These are phyloP conservation scores for Caenorhabditis wallacei DNA, from an alignment of 2,888 invertebrate genomes.

Conservation along the genomic window DNA sequence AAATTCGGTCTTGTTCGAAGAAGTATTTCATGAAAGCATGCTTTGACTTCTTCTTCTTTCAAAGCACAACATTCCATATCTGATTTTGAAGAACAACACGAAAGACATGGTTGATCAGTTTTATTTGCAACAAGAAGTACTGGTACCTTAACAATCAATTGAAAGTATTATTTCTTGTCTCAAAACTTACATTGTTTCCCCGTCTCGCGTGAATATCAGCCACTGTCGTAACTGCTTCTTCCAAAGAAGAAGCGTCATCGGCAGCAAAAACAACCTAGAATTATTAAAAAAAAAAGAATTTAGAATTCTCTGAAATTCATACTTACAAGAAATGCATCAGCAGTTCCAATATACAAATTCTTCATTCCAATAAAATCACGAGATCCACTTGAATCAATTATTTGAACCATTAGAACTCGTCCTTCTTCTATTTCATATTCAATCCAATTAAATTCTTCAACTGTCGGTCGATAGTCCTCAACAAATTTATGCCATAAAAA, in stretches of 20 bases:
- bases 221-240: slow-evolving; percentile 77
- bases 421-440: slow-evolving; percentile 79
- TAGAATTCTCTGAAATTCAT: background rate
- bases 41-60: slow-evolving; percentile 68
- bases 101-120: slow-evolving; percentile 50
- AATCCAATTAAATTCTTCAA: slow-evolving; percentile 83
- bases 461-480: slow-evolving; percentile 80
- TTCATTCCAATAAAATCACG: slow-evolving; percentile 82
- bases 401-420: slow-evolving; percentile 71
- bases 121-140: slow-evolving; percentile 80
- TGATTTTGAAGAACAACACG: slow-evolving; percentile 47
- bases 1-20: slow-evolving; percentile 52
- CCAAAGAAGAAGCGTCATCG: slow-evolving; percentile 73
- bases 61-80: slow-evolving; percentile 68
- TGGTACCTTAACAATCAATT: slow-evolving; percentile 70
- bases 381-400: slow-evolving; percentile 82
- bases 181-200: slow-evolving; percentile 64
- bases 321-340: slow-evolving; percentile 81
- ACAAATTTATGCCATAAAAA: slow-evolving; percentile 81
- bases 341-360: slow-evolving; percentile 79
- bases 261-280: slow-evolving; percentile 78
- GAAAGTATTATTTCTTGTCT: background rate
- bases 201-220: slow-evolving; percentile 73
- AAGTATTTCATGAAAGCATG: slow-evolving; percentile 57
- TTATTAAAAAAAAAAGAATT: background rate